phyloP scores from a whole-genome alignment of 1,140 invertebrate species.

The Lordiphosa stackelbergi region DNA sequence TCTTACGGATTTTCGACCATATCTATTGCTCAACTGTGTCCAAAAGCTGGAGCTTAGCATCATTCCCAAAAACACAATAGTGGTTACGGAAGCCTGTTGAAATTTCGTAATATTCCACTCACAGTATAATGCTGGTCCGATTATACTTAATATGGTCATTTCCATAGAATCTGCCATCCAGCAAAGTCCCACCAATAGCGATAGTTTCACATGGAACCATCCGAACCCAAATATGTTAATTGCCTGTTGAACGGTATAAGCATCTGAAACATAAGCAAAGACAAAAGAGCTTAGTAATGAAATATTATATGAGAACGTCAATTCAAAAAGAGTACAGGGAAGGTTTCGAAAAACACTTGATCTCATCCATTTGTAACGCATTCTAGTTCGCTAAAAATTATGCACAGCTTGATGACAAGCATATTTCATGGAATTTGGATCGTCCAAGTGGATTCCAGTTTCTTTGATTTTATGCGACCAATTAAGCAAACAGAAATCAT shows the following conservation, averaged over 20 bases:
- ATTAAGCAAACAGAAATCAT: no score
- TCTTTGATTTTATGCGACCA: no score
- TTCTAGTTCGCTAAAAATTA: no score
- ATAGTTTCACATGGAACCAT: slow-evolving; percentile 95
- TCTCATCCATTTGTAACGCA: no score
- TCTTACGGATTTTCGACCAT: slow-evolving; percentile 91
- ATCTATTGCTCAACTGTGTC: slow-evolving; percentile 96
- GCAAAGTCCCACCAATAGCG: slow-evolving; percentile 90
- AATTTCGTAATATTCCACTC: slow-evolving; percentile 94
- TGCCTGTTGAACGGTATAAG: slow-evolving; percentile 95
- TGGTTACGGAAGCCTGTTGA: slow-evolving; percentile 82
- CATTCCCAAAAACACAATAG: slow-evolving; percentile 96
- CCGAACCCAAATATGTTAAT: slow-evolving; percentile 98
- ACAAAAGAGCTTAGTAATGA: no score
- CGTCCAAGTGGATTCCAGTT: no score
- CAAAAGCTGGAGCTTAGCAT: slow-evolving; percentile 97
- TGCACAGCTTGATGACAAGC: no score
- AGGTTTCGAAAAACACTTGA: no score
- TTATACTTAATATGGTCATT: slow-evolving; percentile 96
- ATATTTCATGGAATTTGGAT: no score
- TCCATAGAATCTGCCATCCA: slow-evolving; percentile 99
- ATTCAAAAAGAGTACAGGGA: no score
- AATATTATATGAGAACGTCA: no score
- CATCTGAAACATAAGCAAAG: slow-evolving; percentile 80
- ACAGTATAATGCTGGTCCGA: slow-evolving; percentile 94